Conservation (phyloP, 2,797 vertebrate genomes). For the Notoglanidium macrostoma region DNA sequence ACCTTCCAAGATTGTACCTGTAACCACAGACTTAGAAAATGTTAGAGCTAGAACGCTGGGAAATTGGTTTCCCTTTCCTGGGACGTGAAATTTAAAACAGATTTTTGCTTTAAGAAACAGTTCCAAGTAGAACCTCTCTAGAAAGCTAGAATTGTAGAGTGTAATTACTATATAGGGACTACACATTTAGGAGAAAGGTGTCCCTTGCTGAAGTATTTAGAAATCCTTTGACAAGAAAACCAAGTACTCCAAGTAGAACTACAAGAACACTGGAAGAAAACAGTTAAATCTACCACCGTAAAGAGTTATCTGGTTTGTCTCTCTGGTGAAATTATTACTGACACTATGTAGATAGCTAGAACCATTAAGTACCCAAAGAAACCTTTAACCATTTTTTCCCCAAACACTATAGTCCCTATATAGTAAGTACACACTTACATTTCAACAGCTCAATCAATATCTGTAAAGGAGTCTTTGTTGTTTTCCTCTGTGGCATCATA, state of each 20-base stretch:
- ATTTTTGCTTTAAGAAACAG: not conserved
- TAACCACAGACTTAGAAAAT: not conserved
- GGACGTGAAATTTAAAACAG: not conserved
- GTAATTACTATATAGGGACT: not conserved
- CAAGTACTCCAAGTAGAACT: not conserved
- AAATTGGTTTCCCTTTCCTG: not conserved
- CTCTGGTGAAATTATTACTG: not conserved
- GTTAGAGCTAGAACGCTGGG: not conserved
- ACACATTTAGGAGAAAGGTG: not conserved
- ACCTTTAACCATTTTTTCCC: not conserved
- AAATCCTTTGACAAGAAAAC: not conserved
- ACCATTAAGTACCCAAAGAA: not conserved
- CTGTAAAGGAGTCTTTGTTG: not conserved
- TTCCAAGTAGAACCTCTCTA: not conserved
- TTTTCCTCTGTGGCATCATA: too few species aligned
- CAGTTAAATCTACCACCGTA: not conserved
- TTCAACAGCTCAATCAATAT: not conserved
- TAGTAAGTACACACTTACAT: not conserved
- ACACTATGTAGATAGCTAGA: not conserved
- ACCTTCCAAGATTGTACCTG: not conserved
- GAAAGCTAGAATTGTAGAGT: not conserved
- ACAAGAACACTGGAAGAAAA: not conserved
- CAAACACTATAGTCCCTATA: not conserved
- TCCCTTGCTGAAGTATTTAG: not conserved
- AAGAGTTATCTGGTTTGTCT: not conserved